Evolutionary conservation across 30 jellyfish, hydroid and myxozoan species (phyloP), one percentile per base, ranked within the genome.

Genomic region (Turritopsis rubra): DNA sequence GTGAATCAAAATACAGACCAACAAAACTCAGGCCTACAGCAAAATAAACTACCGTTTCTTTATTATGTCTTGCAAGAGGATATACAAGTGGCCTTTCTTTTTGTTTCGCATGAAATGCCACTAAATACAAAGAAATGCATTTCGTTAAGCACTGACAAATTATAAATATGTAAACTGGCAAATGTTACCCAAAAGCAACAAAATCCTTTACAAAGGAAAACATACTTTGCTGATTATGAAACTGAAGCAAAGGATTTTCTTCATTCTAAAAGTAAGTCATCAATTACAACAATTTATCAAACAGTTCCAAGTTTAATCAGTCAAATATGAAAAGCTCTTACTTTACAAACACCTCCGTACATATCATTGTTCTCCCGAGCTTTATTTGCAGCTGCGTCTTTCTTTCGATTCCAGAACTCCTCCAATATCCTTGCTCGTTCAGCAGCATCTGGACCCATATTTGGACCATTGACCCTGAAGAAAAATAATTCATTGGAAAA

Each of bases 311-410:
- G 60, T 13, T 5, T 41, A 41, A 41, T 41, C 23, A 76, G 54
- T 16, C 53, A 21, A 16, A 22, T 13, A 41, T 5, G 5, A 3
- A 13, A 41, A 3, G 60, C 60, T 41, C 84, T 52, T 53, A 81
- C 95, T 66, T 65, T 78, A 52, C 74, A 29, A 0, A 77, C 83
- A 24, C 75, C 19, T 18, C 95, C 95, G 9, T 60, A 74, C 28
- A 79, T 73, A 41, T 88, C 98, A 30, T 85, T 54, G 30, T 71
- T 80, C 24, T 89, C 96, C 18, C 96, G 85, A 27, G 93, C 95
- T 72, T 80, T 92, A 74, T 92, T 84, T 1, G 80, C 95, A 8
- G 93, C 95, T 7, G 98, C 98, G 81, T 92, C 98, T 53, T 89
- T 84, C 65, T 92, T 92, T 29, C 98, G 72, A 72, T 88, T 91